Evolutionary conservation across 2,113 vertebrate species (phyloP).

Genomic region (Eurypyga helias): DNA sequence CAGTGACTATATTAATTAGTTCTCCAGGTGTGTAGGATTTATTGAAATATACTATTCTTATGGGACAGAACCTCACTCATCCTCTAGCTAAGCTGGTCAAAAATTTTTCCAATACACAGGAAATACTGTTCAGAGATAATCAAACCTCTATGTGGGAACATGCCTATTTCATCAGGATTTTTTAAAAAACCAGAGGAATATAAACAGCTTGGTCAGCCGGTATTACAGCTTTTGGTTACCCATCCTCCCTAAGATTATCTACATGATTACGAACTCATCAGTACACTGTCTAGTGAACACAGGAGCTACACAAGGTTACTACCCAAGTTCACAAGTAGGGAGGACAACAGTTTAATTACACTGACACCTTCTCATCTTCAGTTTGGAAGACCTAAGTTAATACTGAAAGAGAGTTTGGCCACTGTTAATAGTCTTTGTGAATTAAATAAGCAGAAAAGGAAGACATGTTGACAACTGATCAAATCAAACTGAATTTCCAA

Average conservation of each 20-base stretch:
- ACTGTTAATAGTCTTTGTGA: not conserved
- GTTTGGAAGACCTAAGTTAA: not conserved
- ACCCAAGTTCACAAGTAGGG: not conserved
- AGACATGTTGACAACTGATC: not conserved
- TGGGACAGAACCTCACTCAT: not conserved
- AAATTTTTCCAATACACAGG: no score
- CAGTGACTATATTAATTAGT: not conserved
- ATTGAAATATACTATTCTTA: not conserved
- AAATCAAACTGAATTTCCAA: not conserved
- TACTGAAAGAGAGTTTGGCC: not conserved
- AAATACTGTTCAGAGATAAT: not conserved
- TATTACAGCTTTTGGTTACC: not conserved
- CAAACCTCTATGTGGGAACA: not conserved
- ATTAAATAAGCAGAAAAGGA: not conserved
- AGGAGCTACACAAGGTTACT: not conserved
- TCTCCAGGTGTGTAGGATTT: not conserved
- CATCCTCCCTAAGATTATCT: not conserved
- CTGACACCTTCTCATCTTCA: not conserved
- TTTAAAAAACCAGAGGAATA: not conserved
- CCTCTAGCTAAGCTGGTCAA: not conserved
- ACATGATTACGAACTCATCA: no score
- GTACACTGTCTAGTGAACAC: not conserved
- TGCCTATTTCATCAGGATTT: not conserved
- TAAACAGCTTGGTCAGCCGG: not conserved
- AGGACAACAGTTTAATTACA: not conserved